Evolutionary conservation across 2,888 invertebrate species (phyloP).

Genomic region (Spatulosminthurus flaviceps): DNA sequence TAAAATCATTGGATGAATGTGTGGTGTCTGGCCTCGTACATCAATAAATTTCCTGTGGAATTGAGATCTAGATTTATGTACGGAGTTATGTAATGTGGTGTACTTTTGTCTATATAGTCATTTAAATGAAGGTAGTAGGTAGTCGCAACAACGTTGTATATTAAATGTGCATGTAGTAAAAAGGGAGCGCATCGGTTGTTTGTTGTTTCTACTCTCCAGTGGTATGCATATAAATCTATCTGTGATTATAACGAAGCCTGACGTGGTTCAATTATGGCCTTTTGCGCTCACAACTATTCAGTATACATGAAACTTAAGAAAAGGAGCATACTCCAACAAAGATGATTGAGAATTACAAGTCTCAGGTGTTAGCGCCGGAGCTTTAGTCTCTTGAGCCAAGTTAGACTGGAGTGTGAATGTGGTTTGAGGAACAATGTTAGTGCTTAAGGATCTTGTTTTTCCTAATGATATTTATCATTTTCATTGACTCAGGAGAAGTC

Average conservation of each 20-base stretch:
- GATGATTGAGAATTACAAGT: slow-evolving; percentile 22
- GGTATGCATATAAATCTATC: slow-evolving; percentile 28
- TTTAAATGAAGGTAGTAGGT: slow-evolving; percentile 5
- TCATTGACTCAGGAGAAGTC: slow-evolving; percentile 33
- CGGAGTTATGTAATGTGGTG: slow-evolving; percentile 38
- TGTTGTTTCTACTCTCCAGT: not conserved
- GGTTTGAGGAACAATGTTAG: slow-evolving; percentile 24
- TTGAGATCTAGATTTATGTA: slow-evolving; percentile 46
- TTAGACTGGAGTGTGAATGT: not conserved
- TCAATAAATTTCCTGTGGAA: slow-evolving; percentile 44
- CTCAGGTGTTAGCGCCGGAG: slow-evolving; percentile 30
- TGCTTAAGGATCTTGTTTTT: slow-evolving; percentile 34
- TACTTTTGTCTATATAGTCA: not conserved
- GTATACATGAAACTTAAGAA: not conserved
- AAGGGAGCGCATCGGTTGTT: slow-evolving; percentile 1
- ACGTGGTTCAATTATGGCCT: slow-evolving; percentile 34
- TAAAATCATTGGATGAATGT: slow-evolving; percentile 40
- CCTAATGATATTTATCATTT: slow-evolving; percentile 43
- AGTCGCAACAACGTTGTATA: not conserved
- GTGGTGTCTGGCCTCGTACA: slow-evolving; percentile 32
- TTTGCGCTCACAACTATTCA: not conserved
- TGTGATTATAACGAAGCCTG: slow-evolving; percentile 38
- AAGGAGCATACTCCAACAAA: slow-evolving; percentile 6
- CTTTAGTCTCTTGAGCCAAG: not conserved
- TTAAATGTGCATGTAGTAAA: slow-evolving; percentile 15